These are phyloP conservation scores for Cygnus olor DNA, from an alignment of 2,797 vertebrate species.

Conservation along the genomic window DNA sequence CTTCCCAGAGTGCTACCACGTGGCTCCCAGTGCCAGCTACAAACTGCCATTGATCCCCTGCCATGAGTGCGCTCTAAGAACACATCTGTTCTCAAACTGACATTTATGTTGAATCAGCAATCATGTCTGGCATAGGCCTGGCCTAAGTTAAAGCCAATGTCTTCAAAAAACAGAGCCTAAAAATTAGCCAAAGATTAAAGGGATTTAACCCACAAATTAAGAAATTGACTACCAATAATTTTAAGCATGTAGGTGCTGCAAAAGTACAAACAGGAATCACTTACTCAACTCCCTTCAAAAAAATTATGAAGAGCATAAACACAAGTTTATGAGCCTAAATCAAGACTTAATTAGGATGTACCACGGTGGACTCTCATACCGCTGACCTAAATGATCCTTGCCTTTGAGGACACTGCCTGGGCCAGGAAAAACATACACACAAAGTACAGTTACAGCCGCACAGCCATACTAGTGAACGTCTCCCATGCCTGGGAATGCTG, in stretches of 20 bases:
- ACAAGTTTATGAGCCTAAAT: background rate
- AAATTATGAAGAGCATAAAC: background rate
- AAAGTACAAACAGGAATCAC: background rate
- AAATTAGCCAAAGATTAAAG: background rate
- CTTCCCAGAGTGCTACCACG: background rate
- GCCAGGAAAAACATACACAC: background rate
- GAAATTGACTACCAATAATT: background rate
- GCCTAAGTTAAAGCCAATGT: background rate
- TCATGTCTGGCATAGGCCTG: background rate
- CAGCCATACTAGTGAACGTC: accelerated
- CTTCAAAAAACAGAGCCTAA: constrained; percentile 6
- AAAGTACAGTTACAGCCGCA: background rate
- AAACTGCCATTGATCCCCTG: background rate
- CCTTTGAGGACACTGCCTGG: background rate
- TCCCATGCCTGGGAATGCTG: background rate
- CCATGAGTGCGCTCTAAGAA: background rate
- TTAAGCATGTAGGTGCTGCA: background rate
- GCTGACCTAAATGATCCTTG: background rate
- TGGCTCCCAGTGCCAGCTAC: background rate
- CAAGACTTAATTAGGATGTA: background rate
- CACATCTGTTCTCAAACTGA: background rate
- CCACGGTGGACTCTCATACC: background rate
- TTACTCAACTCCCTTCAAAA: background rate
- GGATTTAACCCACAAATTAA: background rate
- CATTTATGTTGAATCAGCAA: background rate